Conservation (phyloP, 2,888 invertebrate species). For the Argynnis bischoffii region DNA sequence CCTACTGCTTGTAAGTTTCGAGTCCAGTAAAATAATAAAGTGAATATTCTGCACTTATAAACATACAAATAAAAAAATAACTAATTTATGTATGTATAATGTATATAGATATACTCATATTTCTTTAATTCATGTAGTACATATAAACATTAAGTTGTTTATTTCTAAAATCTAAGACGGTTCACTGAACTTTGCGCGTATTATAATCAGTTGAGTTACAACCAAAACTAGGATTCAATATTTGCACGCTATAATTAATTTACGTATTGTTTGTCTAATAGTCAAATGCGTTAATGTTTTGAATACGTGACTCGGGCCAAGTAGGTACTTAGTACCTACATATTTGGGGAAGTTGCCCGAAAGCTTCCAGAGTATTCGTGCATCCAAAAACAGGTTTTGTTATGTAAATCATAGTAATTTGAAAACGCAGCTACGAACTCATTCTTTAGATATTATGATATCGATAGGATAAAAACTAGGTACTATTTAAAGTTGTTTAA, state of each 20-base stretch:
- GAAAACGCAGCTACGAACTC: not conserved
- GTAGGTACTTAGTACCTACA: not conserved
- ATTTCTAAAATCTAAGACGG: slow-evolving; percentile 11
- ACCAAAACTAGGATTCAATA: slow-evolving; percentile 43
- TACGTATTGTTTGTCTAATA: slow-evolving; percentile 49
- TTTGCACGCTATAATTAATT: slow-evolving; percentile 49
- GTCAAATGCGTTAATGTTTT: slow-evolving; percentile 41
- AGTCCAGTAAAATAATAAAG: too few relatives aligned
- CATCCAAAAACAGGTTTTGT: slow-evolving; percentile 11
- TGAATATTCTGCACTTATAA: too few relatives aligned
- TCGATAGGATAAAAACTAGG: too few relatives aligned
- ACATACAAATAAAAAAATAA: too few relatives aligned
- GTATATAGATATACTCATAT: too few relatives aligned
- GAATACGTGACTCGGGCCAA: slow-evolving; percentile 37
- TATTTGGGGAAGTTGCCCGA: slow-evolving; percentile 7
- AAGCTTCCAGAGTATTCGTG: not conserved
- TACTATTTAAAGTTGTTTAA: too few relatives aligned
- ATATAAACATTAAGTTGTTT: not conserved
- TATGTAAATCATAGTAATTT: slow-evolving; percentile 9
- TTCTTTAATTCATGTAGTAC: not conserved
- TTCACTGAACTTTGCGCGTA: slow-evolving; percentile 36
- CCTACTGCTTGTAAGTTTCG: too few relatives aligned
- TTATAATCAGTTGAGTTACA: slow-evolving; percentile 21
- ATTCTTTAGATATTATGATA: not conserved
- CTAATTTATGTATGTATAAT: too few relatives aligned